These are phyloP conservation scores for Parasteatoda tepidariorum DNA, from an alignment of 1,140 invertebrate species.

Conservation along the genomic window DNA sequence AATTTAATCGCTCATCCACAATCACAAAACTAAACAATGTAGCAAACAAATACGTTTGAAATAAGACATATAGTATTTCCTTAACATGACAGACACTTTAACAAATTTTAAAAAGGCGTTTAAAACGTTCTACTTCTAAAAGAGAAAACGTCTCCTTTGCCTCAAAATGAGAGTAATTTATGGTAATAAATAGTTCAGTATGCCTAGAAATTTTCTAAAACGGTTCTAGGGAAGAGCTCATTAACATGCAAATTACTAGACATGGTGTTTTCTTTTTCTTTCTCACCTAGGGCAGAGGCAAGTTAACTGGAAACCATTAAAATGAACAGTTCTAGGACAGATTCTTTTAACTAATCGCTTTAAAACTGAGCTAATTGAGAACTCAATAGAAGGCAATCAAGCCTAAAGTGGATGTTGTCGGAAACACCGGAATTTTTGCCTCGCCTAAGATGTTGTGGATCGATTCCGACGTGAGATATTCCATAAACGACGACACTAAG, in stretches of 20 bases:
- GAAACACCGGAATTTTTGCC: background rate
- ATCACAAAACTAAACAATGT: too few relatives aligned
- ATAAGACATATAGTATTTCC: too few relatives aligned
- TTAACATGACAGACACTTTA: too few relatives aligned
- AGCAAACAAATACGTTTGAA: too few relatives aligned
- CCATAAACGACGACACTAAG: background rate
- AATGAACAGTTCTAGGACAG: background rate
- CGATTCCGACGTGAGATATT: background rate
- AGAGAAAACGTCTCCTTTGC: background rate
- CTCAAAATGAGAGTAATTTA: background rate
- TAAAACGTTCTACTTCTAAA: background rate
- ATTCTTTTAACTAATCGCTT: slow-evolving; percentile 2
- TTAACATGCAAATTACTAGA: slow-evolving; percentile 30
- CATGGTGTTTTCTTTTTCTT: background rate
- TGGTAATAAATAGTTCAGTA: background rate
- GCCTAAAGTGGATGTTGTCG: slow-evolving; percentile 6
- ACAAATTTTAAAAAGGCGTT: background rate
- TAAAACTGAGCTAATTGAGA: slow-evolving; percentile 24
- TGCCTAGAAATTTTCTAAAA: background rate
- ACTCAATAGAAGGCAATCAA: slow-evolving; percentile 2
- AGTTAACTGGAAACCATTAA: background rate
- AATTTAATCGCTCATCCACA: too few relatives aligned
- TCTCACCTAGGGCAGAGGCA: background rate
- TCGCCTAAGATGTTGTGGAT: background rate
- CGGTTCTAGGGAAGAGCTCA: background rate